A percentile compares a stretch with the other conserved stretches of the same genome.
These are phyloP conservation scores for Nipponia nippon DNA, from an alignment of 2,113 vertebrate genomes.

Conservation along the genomic window DNA sequence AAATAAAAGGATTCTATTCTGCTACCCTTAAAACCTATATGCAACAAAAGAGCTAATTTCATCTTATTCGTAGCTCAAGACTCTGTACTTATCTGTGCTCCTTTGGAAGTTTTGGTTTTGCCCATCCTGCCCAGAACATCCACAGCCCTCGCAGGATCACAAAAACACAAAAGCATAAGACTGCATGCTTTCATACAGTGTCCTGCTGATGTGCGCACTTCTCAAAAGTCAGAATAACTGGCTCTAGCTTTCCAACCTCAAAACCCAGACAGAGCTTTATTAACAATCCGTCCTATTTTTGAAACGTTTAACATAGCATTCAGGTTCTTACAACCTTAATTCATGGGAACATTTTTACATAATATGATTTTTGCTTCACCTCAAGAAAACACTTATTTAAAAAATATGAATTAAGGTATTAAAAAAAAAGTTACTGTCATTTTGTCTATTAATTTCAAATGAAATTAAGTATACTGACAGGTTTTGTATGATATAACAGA, in stretches of 20 bases:
- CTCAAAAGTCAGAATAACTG: background rate
- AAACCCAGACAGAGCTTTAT: background rate
- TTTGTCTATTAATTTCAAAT: background rate
- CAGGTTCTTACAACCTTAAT: background rate
- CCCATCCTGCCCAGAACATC: background rate
- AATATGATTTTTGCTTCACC: background rate
- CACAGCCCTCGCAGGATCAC: background rate
- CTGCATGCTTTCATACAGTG: no score
- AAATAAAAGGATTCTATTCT: background rate
- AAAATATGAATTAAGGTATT: background rate
- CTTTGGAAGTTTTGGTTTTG: background rate
- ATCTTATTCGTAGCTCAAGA: background rate
- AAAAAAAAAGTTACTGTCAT: background rate
- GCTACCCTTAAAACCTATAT: background rate
- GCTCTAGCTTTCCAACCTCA: background rate
- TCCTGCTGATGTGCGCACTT: background rate
- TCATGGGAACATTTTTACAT: background rate
- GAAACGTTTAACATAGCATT: background rate
- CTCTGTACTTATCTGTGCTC: background rate
- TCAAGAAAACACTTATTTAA: background rate
- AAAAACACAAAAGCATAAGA: background rate
- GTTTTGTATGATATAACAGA: background rate
- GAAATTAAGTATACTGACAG: background rate
- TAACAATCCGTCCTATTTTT: background rate
- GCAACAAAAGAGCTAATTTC: background rate